Evolutionary conservation across 2,888 invertebrate species (phyloP), one percentile per base, ranked within the genome.

Genomic region (Shargacucullia verbasci): DNA sequence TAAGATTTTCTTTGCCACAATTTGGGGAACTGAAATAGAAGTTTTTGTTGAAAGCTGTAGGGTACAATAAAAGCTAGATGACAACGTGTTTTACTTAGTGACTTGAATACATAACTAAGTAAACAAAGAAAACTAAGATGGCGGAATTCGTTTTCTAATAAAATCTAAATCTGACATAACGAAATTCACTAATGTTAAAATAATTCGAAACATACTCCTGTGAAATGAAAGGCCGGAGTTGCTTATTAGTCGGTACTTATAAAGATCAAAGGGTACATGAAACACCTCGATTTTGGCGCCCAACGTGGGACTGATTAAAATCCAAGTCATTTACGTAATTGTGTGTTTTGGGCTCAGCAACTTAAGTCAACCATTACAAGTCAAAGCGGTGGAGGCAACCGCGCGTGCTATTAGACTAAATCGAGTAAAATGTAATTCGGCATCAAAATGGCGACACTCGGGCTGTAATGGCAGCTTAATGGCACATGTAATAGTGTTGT

Each of bases 401-500:
- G 76, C 79, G 79, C 79, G 78, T 80, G 81, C 78, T 83, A 86
- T 86, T 85, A 83, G 73, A 84, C 80, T 83, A 80, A 82, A 85
- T 86, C 81, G 85, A 81, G 80, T 81, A 81, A 80, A 80, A 80
- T 79, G 84, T 83, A 84, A 86, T 85, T 82, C 79, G 67, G 71
- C 82, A 80, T 78, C 82, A 84, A 86, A 83, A 87, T 85, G 85
- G 83, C 82, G 77, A 66, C 76, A 72, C 66, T 38, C 38, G 15
- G 64, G 73, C 71, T 63, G 69, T 80, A 84, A 86, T 86, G 82
- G 79, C 75, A 67, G 76, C 64, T 76, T 86, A 88, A 89, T 88
- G 85, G 86, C 70, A 79, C 81, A 79, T 87, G 83, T 88, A 84
- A 88, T 84, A 84, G 82, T 83, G 78, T 70, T 79, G 80, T 84